These are phyloP conservation scores for Smithornis capensis DNA, from an alignment of 2,113 vertebrate genomes.

Conservation along the genomic window DNA sequence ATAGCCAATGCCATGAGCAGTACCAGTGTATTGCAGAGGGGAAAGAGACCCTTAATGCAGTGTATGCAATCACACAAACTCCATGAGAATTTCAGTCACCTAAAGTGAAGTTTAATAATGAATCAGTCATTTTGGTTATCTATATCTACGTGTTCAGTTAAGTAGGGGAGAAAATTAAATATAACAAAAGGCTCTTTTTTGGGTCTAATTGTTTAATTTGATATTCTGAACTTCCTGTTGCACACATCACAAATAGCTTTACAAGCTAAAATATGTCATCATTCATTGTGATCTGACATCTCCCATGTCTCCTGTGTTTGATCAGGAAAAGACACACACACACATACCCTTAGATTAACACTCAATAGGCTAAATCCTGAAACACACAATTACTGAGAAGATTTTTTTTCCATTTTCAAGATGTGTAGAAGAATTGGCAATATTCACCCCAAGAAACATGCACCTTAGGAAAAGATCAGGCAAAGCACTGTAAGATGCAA, in stretches of 20 bases:
- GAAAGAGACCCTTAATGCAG: background rate
- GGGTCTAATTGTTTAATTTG: background rate
- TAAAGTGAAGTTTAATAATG: background rate
- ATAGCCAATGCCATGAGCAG: background rate
- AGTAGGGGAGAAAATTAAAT: background rate
- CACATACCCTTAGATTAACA: background rate
- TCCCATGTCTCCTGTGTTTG: background rate
- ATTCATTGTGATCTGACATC: background rate
- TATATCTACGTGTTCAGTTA: background rate
- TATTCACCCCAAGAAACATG: background rate
- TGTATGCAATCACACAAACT: background rate
- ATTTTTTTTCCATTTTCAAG: background rate
- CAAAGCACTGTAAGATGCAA: background rate
- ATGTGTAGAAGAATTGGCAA: background rate
- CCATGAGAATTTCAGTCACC: background rate
- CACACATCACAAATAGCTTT: background rate
- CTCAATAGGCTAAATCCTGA: background rate
- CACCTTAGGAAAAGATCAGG: background rate
- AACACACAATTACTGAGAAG: background rate
- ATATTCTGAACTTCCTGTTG: background rate
- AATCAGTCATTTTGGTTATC: background rate
- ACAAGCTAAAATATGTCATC: background rate
- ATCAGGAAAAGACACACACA: background rate
- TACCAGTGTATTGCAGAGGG: background rate
- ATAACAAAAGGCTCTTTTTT: background rate